phyloP scores from a whole-genome alignment of 1,140 invertebrate genomes.

The Plectus sambesii region DNA sequence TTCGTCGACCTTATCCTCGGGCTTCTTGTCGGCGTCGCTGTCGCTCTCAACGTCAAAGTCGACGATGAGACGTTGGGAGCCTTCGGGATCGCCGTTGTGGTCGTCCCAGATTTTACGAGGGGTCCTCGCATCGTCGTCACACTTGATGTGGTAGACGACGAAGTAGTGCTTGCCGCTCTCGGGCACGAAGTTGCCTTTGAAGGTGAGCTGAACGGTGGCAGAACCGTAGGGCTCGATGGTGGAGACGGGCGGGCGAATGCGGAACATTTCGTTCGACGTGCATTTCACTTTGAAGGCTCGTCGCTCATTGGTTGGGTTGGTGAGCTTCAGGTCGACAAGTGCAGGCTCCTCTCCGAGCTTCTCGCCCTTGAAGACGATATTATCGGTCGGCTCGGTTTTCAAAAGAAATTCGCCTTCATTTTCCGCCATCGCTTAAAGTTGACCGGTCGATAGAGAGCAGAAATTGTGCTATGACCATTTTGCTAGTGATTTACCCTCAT shows the following conservation, averaged over 20 bases:
- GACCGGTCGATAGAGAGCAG: no score
- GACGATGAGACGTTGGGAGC: conserved; percentile 24
- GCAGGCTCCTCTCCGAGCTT: conserved; percentile 25
- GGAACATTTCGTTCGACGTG: conserved; percentile 36
- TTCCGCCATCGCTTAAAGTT: no score
- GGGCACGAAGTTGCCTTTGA: conserved; percentile 32
- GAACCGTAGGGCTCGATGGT: conserved; percentile 18
- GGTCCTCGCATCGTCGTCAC: conserved; percentile 23
- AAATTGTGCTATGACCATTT: no score
- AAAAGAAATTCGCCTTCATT: conserved; percentile 23
- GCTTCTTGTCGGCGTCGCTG: conserved; percentile 19
- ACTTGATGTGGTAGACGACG: conserved; percentile 29
- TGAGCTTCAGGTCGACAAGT: conserved; percentile 20
- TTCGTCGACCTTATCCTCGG: conserved; percentile 10
- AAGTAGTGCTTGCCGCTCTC: conserved; percentile 35
- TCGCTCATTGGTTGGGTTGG: conserved; percentile 22
- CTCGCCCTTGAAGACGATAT: conserved; percentile 19
- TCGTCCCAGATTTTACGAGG: conserved; percentile 18
- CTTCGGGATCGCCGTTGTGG: conserved; percentile 22
- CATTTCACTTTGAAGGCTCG: conserved; percentile 32
- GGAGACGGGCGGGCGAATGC: conserved; percentile 32
- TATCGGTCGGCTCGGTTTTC: conserved; percentile 23
- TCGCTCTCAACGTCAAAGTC: conserved; percentile 31
- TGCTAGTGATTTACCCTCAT: no score
- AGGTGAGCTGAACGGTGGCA: conserved; percentile 17